These are phyloP conservation scores for Stenurella melanura DNA, from an alignment of 2,888 invertebrate genomes.

Conservation along the genomic window DNA sequence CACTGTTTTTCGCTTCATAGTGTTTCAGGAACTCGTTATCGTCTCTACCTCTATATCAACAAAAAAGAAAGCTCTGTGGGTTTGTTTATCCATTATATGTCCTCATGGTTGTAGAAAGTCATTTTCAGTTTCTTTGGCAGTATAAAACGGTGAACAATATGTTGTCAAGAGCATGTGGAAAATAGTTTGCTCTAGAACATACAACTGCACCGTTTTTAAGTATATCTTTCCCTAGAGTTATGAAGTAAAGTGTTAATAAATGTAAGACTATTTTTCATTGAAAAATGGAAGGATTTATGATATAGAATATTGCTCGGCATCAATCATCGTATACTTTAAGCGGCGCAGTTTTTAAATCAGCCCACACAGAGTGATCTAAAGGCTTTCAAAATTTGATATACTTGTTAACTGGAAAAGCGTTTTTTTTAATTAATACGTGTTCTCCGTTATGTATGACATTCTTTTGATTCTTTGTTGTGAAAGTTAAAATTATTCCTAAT, in stretches of 20 bases:
- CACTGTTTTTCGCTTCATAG: conserved; percentile 9
- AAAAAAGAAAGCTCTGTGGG: conserved; percentile 2
- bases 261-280: not conserved
- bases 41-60: conserved; percentile 5
- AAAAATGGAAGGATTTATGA: not conserved
- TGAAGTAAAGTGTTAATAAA: not conserved
- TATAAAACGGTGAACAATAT: not conserved
- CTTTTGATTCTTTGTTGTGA: no score
- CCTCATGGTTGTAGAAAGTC: not conserved
- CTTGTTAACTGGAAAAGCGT: no score
- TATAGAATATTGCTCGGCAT: not conserved
- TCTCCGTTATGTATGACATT: no score
- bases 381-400: no score
- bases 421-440: no score
- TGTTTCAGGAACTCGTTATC: conserved; percentile 37
- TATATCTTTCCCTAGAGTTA: not conserved
- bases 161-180: not conserved
- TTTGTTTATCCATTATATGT: not conserved
- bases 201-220: not conserved
- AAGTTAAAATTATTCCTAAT: no score
- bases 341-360: no score
- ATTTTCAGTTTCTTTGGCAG: not conserved
- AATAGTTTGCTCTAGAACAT: not conserved
- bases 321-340: not conserved
- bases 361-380: no score